Evolutionary conservation across 2,113 vertebrate genomes (phyloP).

Genomic region (Pseudopipra pipra): DNA sequence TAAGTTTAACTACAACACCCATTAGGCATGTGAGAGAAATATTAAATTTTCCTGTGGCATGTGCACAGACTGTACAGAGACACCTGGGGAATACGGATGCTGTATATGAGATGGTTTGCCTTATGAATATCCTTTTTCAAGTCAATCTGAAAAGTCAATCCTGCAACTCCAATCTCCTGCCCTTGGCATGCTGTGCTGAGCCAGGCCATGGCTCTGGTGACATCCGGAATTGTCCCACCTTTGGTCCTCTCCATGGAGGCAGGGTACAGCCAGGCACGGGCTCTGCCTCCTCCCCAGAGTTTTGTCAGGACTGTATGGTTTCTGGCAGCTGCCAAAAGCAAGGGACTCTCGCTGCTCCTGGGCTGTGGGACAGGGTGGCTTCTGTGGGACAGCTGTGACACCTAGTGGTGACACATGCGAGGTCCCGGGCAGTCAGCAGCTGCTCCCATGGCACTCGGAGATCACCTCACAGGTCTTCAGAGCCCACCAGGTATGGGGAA

Average conservation of each 20-base stretch:
- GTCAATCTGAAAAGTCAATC: neutral
- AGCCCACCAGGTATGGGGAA: rapidly evolving
- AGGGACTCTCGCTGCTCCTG: rapidly evolving
- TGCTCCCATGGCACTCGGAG: rapidly evolving
- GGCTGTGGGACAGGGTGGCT: neutral
- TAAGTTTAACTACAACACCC: neutral
- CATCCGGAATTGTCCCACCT: neutral
- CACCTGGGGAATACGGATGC: neutral
- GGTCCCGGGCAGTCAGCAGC: neutral
- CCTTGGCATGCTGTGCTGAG: rapidly evolving
- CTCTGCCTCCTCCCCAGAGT: neutral
- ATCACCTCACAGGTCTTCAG: rapidly evolving
- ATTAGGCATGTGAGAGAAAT: neutral
- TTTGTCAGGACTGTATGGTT: rapidly evolving
- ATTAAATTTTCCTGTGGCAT: rapidly evolving
- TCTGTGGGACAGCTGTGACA: constrained; percentile 54
- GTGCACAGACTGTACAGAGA: neutral
- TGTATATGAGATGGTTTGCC: neutral
- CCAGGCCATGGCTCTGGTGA: neutral
- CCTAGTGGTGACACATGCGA: constrained; percentile 46
- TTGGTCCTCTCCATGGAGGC: rapidly evolving
- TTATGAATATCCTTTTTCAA: neutral
- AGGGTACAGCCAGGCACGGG: neutral
- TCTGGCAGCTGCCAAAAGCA: rapidly evolving
- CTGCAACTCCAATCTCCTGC: neutral